Evolutionary conservation across 2,888 invertebrate genomes (phyloP).

Genomic region (Acrocera orbiculus): DNA sequence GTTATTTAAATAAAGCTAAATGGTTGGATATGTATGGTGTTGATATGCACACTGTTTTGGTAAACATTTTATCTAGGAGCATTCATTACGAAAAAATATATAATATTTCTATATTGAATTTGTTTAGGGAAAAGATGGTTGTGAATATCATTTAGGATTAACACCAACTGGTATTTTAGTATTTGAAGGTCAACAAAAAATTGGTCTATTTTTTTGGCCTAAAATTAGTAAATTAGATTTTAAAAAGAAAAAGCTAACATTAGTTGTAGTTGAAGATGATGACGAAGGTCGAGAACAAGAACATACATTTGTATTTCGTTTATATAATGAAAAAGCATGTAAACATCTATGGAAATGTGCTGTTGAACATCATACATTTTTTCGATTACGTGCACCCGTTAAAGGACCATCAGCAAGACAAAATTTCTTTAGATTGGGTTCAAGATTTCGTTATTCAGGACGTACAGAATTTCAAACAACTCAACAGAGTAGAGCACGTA

Average conservation of each 20-base stretch:
- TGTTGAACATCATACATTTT: constrained; percentile 98
- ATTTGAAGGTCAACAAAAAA: constrained; percentile 91
- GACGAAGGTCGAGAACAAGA: constrained; percentile 93
- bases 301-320: constrained; percentile 93
- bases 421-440: constrained; percentile 97
- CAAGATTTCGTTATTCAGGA: constrained; percentile 79
- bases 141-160: constrained; percentile 87
- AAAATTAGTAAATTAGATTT: constrained; percentile 97
- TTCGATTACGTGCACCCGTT: constrained; percentile 77
- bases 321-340: constrained; percentile 94
- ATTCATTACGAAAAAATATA: constrained; percentile 2
- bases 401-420: constrained; percentile 79
- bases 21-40: constrained; percentile 99
- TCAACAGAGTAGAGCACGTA: constrained; percentile 70
- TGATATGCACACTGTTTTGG: constrained; percentile 91
- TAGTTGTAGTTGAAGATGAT: constrained; percentile 97
- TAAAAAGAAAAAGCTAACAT: constrained; percentile 89
- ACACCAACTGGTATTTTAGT: constrained; percentile 98
- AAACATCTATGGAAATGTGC: constrained; percentile 99
- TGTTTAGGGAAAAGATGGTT: constrained; percentile 74
- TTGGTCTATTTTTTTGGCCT: constrained; percentile 98
- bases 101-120: constrained; percentile 10
- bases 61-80: constrained; percentile 25
- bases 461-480: constrained; percentile 97
- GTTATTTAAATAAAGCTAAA: constrained; percentile 89